A percentile compares a stretch with the other conserved stretches of the same genome.
phyloP scores from a whole-genome alignment of 2,113 vertebrate species.

The Willisornis vidua region DNA sequence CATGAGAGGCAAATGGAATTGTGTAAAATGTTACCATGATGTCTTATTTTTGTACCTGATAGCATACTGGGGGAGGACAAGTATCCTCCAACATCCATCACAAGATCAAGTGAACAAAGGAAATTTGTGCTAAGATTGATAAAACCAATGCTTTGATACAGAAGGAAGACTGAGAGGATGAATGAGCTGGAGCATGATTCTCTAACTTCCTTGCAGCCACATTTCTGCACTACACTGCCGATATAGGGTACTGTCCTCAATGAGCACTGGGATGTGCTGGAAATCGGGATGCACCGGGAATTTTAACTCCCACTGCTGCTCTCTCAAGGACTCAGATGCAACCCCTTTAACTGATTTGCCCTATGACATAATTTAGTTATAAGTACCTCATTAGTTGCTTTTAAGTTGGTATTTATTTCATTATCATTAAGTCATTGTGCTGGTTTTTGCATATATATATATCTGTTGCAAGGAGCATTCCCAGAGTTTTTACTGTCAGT shows the following conservation, averaged over 20 bases:
- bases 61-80: rapidly evolving
- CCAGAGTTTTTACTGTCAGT: neutral
- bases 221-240: neutral
- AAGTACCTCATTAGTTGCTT: neutral
- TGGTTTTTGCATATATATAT: neutral
- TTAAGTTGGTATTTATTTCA: neutral
- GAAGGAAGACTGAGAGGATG: neutral
- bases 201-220: neutral
- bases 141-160: neutral
- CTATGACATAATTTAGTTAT: neutral
- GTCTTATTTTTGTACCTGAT: neutral
- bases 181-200: neutral
- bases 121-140: neutral
- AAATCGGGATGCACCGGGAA: neutral
- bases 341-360: neutral
- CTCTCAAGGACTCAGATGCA: neutral
- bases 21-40: neutral
- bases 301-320: neutral
- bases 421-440: neutral
- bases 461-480: neutral
- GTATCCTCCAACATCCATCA: neutral
- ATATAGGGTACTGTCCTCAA: neutral
- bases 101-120: neutral
- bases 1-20: neutral
- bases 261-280: neutral